A percentile compares a stretch with the other conserved stretches of the same genome.
Evolutionary conservation across 2,113 vertebrate genomes (phyloP).

Genomic region (Leiothrix lutea): DNA sequence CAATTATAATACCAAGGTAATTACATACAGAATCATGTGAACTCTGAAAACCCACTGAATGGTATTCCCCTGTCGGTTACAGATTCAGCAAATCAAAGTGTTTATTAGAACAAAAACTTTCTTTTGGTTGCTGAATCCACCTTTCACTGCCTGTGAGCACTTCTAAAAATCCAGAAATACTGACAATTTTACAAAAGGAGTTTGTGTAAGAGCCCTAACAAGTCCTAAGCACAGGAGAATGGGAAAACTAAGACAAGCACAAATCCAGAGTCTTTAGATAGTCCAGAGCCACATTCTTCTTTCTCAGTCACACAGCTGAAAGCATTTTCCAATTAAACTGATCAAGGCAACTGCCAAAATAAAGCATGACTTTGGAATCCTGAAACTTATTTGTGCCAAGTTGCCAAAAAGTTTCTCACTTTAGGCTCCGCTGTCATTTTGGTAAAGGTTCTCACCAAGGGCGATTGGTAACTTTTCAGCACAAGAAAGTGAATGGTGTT

Average conservation of each 20-base stretch:
- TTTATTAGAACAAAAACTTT: not conserved
- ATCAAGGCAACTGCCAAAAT: not conserved
- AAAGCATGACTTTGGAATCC: not conserved
- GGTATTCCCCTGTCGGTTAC: conserved; percentile 30
- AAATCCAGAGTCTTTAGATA: not conserved
- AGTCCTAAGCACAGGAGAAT: not conserved
- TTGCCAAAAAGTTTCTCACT: not conserved
- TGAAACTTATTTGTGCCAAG: not conserved
- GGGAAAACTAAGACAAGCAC: not conserved
- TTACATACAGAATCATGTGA: conserved; percentile 47
- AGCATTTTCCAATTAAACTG: not conserved
- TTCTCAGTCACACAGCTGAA: not conserved
- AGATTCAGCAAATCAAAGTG: conserved; percentile 3
- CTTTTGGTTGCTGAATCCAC: not conserved
- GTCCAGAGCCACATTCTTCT: not conserved
- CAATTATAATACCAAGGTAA: conserved; percentile 65
- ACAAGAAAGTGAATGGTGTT: not conserved
- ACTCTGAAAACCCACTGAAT: conserved; percentile 13
- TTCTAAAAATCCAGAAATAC: not conserved
- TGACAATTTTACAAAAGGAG: not conserved
- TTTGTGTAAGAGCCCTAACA: not conserved
- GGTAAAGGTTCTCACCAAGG: not conserved
- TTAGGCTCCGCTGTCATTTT: not conserved
- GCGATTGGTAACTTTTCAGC: not conserved
- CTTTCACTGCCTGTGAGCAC: not conserved